Evolutionary conservation across 1,140 invertebrate genomes (phyloP).

Genomic region (Centruroides vittatus): DNA sequence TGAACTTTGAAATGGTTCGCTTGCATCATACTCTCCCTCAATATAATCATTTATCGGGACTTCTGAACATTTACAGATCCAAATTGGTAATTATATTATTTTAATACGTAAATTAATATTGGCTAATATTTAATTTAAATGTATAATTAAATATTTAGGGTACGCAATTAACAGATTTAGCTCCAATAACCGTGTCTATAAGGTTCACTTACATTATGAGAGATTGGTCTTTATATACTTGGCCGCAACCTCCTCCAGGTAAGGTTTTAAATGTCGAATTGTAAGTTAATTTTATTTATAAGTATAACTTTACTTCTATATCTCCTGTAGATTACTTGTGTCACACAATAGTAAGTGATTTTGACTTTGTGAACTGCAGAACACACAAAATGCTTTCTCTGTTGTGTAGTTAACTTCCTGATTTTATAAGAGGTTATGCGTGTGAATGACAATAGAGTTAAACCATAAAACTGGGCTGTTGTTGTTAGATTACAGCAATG

Average conservation of each 20-base stretch:
- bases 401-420: too few species aligned
- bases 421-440: too few species aligned
- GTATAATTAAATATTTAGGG: not conserved
- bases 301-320: too few species aligned
- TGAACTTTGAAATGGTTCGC: constrained; percentile 77
- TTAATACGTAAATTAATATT: not conserved
- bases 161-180: constrained; percentile 18
- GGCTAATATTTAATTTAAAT: not conserved
- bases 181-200: constrained; percentile 53
- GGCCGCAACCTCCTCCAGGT: constrained; percentile 14
- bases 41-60: constrained; percentile 59
- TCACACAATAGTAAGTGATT: too few species aligned
- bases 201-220: constrained; percentile 66
- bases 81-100: constrained; percentile 27
- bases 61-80: constrained; percentile 33
- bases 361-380: too few species aligned
- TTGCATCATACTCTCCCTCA: constrained; percentile 62
- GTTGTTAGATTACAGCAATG: too few species aligned
- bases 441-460: too few species aligned
- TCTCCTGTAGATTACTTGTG: too few species aligned
- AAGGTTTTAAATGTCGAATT: not conserved
- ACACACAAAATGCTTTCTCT: too few species aligned
- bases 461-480: too few species aligned
- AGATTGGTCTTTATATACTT: constrained; percentile 38
- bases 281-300: too few species aligned